A percentile compares a stretch with the other conserved stretches of the same genome.
phyloP scores from a whole-genome alignment of 2,797 vertebrate genomes.

The Enteromius mattozi region DNA sequence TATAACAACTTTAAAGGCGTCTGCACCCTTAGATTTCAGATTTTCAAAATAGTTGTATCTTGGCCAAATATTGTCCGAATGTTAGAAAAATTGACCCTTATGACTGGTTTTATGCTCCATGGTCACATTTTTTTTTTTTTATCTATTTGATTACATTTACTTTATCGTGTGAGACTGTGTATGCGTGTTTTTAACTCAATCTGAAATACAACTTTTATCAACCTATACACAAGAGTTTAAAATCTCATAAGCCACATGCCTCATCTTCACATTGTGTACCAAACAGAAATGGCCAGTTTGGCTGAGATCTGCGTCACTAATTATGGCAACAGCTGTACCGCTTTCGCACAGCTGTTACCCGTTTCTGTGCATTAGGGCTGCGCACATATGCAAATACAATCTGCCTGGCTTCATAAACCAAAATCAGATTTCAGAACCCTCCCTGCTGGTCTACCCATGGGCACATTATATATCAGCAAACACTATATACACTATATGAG shows the following conservation, averaged over 20 bases:
- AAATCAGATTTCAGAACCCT: slow-evolving; percentile 4
- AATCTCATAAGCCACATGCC: background rate
- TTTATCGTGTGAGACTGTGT: background rate
- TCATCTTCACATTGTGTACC: background rate
- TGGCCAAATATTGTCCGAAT: no score
- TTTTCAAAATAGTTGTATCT: no score
- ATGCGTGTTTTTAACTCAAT: background rate
- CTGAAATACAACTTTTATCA: background rate
- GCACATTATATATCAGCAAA: background rate
- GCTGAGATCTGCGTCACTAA: background rate
- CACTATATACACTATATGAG: background rate
- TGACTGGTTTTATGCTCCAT: no score
- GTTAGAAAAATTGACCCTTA: no score
- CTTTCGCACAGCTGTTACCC: background rate
- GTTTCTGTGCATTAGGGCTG: background rate
- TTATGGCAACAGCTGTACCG: background rate
- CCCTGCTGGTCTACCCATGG: background rate
- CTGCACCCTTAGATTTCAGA: no score
- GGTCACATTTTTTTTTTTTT: no score
- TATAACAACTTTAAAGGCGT: no score
- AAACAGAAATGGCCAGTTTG: background rate
- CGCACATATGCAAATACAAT: slow-evolving; percentile 11
- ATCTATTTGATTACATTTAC: background rate
- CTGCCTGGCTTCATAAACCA: slow-evolving; percentile 3
- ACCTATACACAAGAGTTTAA: background rate